Base-by-base conservation (phyloP, 2,888 invertebrate species). In the Volucella zonaria region DNA sequence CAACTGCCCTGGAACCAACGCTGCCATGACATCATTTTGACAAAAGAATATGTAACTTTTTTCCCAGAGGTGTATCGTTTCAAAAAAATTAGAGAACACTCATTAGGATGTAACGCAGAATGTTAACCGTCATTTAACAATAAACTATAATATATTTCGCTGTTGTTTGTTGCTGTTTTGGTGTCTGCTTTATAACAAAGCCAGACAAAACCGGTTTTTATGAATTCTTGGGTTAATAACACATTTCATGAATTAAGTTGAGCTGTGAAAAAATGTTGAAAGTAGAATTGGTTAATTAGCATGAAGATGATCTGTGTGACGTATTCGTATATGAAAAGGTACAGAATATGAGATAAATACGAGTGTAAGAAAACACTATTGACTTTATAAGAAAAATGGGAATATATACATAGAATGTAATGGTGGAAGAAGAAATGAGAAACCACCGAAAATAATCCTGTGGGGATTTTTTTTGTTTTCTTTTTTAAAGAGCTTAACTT, bases 281-380 rank as follows among this genome's bases (percentile, higher is more conserved):
- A 54, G 38, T 14, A 74, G 62, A 31, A 40, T 18, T 74, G 14
- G 45, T 74, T 62, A 74, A 74, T 74, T 74, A 74, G 62, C 62
- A 62, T 54, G 52, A 54, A 62, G 73, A 54, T 40, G 18, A 62
- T n/a, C 62, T 43, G 52, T 54, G 54, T 64, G 62, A 52, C 54
- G 38, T 61, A 62, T 52, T n/a, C 31, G 51, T 40, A 49, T 15
- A 49, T 4, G 40, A 58, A 47, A 12, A 42, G 42, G 42, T 23
- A 49, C 42, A 18, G 40, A 58, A 8, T 68, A 31, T 56, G 45
- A 38, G 51, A 4, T 14, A 2, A 10, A 23, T 23, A 31, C n/a
- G 14, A 18, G n/a, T 18, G 40, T 14, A 12, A 56, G 58, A 40
- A 56, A 40, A 23, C 23, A 23, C 3, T n/a, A 15, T 51, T 9